Evolutionary conservation across 1,140 invertebrate species (phyloP).

Genomic region (Microplitis mediator): DNA sequence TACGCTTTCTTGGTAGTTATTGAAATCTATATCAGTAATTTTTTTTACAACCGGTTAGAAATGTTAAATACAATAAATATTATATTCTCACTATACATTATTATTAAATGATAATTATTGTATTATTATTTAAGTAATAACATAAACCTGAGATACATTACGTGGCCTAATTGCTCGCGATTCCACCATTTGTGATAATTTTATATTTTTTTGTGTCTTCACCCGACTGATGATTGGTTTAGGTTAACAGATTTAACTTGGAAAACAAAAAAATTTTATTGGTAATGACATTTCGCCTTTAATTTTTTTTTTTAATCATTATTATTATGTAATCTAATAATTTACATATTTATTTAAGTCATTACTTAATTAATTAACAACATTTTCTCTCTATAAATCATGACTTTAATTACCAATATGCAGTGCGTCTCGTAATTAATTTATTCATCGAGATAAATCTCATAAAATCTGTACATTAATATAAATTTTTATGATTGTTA

Average conservation of each 20-base stretch:
- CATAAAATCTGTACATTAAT: too few relatives aligned
- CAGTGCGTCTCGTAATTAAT: too few relatives aligned
- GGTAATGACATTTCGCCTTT: not conserved
- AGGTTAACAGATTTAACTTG: conserved; percentile 12
- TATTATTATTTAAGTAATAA: not conserved
- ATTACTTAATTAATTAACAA: too few relatives aligned
- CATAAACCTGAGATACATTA: not conserved
- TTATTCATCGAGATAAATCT: too few relatives aligned
- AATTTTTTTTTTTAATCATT: not conserved
- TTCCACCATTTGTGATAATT: conserved; percentile 7
- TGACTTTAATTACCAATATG: too few relatives aligned
- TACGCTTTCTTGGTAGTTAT: conserved; percentile 21
- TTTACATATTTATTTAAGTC: too few relatives aligned
- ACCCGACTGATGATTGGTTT: not conserved
- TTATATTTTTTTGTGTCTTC: not conserved
- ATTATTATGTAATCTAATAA: too few relatives aligned
- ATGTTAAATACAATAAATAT: conserved; percentile 11
- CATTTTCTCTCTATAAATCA: too few relatives aligned
- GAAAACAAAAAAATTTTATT: not conserved
- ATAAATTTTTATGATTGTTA: too few relatives aligned
- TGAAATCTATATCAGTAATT: conserved; percentile 11
- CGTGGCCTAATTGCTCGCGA: conserved; percentile 21
- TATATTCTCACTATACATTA: not conserved
- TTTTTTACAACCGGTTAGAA: conserved; percentile 11
- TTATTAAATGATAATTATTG: not conserved